These are phyloP conservation scores for Merluccius polli DNA, from an alignment of 2,797 vertebrate species.

Conservation along the genomic window DNA sequence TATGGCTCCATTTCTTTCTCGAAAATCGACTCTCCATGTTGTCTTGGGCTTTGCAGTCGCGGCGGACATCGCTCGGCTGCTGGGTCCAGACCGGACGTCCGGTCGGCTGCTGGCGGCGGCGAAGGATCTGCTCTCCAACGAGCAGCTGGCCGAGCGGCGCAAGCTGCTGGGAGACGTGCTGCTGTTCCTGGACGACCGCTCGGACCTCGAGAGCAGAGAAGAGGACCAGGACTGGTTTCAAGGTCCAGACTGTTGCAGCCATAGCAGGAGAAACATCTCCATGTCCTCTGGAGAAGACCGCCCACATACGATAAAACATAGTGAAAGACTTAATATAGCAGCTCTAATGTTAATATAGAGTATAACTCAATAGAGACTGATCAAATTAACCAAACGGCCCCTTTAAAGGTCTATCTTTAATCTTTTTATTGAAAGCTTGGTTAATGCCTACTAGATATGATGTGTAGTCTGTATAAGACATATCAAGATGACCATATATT, in stretches of 20 bases:
- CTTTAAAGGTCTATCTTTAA: neutral
- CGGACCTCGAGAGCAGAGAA: constrained; percentile 72
- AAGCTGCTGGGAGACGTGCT: constrained; percentile 83
- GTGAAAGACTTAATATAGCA: neutral
- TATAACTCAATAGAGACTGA: too few species aligned
- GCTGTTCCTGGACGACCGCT: constrained; percentile 75
- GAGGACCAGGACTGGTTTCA: constrained; percentile 85
- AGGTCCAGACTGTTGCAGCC: constrained; percentile 62
- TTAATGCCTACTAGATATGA: neutral
- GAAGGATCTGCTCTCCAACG: constrained; percentile 65
- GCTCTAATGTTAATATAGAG: too few species aligned
- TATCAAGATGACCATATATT: too few species aligned
- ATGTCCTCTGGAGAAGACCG: too few species aligned
- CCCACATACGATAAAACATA: too few species aligned
- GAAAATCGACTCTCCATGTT: too few species aligned
- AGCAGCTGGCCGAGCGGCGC: constrained; percentile 69
- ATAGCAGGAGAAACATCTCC: neutral
- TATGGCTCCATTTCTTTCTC: neutral
- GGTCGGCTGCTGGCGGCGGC: constrained; percentile 69
- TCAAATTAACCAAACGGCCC: too few species aligned
- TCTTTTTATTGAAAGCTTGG: neutral
- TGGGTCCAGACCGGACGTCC: constrained; percentile 63
- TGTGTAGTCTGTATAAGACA: neutral
- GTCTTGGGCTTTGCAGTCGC: constrained; percentile 67
- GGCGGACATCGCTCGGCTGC: constrained; percentile 75